phyloP scores from a whole-genome alignment of 2,888 invertebrate species.

The Xylota sylvarum region DNA sequence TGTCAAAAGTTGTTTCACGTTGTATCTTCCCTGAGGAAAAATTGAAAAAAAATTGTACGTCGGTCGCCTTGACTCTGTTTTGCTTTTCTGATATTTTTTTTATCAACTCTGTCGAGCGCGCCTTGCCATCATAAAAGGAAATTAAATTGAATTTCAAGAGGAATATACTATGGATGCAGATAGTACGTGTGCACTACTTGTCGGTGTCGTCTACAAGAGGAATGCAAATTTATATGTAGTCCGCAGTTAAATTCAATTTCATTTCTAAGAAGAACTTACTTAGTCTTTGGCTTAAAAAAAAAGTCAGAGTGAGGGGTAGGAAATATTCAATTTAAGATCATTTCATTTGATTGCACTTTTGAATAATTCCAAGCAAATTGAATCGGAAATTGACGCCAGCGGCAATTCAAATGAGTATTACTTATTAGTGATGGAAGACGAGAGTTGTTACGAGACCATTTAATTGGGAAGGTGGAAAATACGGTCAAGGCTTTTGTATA shows the following conservation, averaged over 20 bases:
- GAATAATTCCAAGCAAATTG: not conserved
- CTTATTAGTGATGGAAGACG: not conserved
- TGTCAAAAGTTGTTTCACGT: not conserved
- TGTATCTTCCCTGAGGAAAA: not conserved
- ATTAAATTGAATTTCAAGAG: conserved; percentile 18
- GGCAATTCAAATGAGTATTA: not conserved
- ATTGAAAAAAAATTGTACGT: not conserved
- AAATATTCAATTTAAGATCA: not conserved
- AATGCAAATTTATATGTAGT: not conserved
- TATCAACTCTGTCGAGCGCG: not conserved
- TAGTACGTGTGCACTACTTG: not conserved
- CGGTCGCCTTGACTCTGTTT: not conserved
- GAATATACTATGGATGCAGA: not conserved
- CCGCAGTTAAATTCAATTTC: conserved; percentile 22
- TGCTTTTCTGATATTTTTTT: not conserved
- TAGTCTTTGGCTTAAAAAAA: not conserved
- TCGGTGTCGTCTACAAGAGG: not conserved
- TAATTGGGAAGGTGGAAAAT: too few species aligned
- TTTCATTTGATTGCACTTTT: not conserved
- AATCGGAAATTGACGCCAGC: not conserved
- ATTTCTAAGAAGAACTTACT: conserved; percentile 9
- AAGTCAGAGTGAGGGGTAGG: not conserved
- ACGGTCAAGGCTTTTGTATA: too few species aligned
- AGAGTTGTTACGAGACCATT: not conserved
- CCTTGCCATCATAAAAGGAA: conserved; percentile 7